Evolutionary conservation across 2,113 vertebrate species (phyloP).

Genomic region (Calyptommatus sinebrachiatus): DNA sequence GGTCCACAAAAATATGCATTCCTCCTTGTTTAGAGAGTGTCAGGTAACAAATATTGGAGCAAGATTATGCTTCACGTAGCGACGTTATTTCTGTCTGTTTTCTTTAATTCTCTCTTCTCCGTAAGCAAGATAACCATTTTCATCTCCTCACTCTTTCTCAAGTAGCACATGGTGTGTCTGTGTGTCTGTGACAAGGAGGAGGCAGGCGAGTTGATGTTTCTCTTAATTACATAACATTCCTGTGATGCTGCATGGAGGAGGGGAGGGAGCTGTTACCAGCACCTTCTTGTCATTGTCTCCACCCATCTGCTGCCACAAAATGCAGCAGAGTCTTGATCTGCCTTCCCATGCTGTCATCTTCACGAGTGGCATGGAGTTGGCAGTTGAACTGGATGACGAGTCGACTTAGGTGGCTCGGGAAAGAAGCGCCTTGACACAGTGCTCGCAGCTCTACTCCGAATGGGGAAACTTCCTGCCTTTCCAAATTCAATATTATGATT

Average conservation of each 20-base stretch:
- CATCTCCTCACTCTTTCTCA: background rate
- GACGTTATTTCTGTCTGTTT: background rate
- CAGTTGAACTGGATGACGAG: background rate
- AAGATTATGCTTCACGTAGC: background rate
- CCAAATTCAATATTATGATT: background rate
- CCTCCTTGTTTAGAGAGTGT: background rate
- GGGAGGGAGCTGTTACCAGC: background rate
- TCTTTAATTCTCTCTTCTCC: background rate
- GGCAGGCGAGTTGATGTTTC: background rate
- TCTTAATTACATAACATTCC: constrained; percentile 3
- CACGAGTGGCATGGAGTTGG: background rate
- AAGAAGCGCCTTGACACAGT: background rate
- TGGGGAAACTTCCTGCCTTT: background rate
- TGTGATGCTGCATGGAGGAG: background rate
- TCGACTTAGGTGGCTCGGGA: background rate
- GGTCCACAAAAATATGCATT: no score
- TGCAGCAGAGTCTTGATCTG: background rate
- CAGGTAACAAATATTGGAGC: background rate
- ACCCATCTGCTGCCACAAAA: constrained; percentile 2
- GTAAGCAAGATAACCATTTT: background rate
- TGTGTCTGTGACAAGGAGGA: background rate
- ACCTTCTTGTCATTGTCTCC: background rate
- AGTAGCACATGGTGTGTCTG: background rate
- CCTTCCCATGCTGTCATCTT: background rate
- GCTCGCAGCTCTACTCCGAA: background rate